Base-by-base conservation (phyloP, 2,113 vertebrate genomes). In the Meleagris gallopavo region DNA sequence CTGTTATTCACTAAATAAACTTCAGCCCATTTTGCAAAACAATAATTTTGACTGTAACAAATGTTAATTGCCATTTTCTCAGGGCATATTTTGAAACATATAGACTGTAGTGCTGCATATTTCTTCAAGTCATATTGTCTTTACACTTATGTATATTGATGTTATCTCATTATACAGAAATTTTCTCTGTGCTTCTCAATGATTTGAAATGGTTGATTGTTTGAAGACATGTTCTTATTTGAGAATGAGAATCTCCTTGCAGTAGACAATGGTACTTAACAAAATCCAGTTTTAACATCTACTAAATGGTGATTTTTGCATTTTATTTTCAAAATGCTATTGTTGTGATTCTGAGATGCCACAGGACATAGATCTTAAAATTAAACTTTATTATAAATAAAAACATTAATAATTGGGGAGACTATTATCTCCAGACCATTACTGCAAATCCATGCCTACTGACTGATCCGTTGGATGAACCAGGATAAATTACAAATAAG, bases 401-500 rank as follows among this genome's bases (percentile, higher is more conserved):
- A 94, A 88, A 10, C 25, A 38, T 17, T 78, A 2, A 1, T 66
- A 8, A 43, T 61, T 87, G 34, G 22, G 25, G 92, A 88, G 7
- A 21, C 66, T 84, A 14, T 66, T 96, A 48, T 54, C n/a, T 88
- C 45, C 82, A 88, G 50, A 3, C 22, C 2, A 4, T 71, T 74
- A 38, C 61, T 92, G 46, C 11, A 82, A 85, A 85, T 58, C n/a
- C 62, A 13, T 43, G 74, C 54, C 81, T 84, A 29, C 65, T 78
- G 57, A 71, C 60, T 75, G 52, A 71, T 67, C 57, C 78, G 57
- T 45, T 64, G 46, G 65, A 78, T 67, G 36, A 85, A 71, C 8
- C 14, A 71, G 46, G 24, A 72, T 84, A 91, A 87, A 66, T 74
- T 89, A 54, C 50, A 82, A 89, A 74, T 27, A 90, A 10, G 27